Evolutionary conservation across 1,140 invertebrate genomes (phyloP), one percentile per base, ranked within the genome.

Genomic region (Proctacanthus coquilletti): DNA sequence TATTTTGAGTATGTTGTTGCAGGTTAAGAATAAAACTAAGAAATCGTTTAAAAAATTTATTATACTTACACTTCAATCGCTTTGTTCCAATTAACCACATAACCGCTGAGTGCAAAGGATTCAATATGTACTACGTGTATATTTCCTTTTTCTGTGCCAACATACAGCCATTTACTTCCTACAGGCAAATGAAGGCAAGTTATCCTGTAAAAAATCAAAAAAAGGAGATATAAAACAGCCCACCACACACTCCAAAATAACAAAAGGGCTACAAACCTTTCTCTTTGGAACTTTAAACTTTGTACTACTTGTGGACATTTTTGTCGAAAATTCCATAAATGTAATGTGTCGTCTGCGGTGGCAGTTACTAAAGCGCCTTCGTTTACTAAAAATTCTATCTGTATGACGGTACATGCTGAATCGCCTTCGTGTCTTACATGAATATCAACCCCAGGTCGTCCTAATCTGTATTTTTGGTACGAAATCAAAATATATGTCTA

Each of bases 41-140:
- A n/a, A n/a, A n/a, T n/a, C n/a, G n/a, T n/a, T n/a, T n/a, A n/a
- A n/a, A n/a, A 15, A 34, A 19, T 34, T n/a, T 36, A 32, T 30
- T 39, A 38, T 66, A 88, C 89, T 92, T 71, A 98, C 92, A 97
- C 71, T 81, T 98, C 95, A 62, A 98, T 98, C 49, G 93, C 89
- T 73, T 99, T 99, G 72, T 99, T 98, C 95, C 95, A 99, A 72
- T 98, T 97, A 67, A 98, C 95, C 61, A 96, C 77, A 70, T 99
- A 98, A 45, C 93, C 93, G 53, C 91, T 97, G 47, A 98, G 74
- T 51, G 76, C 70, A 65, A 98, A 98, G 50, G 82, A 84, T 64
- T 96, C 93, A 45, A 97, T 81, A 69, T 97, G 91, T 48, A 98
- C 85, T 40, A 98, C 73, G 64, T 98, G 92, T 48, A 98, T 84